Percentiles rank a stretch among this genome's conserved stretches.
Conservation (phyloP, 2,888 invertebrate genomes). For the Beris chalybata region DNA sequence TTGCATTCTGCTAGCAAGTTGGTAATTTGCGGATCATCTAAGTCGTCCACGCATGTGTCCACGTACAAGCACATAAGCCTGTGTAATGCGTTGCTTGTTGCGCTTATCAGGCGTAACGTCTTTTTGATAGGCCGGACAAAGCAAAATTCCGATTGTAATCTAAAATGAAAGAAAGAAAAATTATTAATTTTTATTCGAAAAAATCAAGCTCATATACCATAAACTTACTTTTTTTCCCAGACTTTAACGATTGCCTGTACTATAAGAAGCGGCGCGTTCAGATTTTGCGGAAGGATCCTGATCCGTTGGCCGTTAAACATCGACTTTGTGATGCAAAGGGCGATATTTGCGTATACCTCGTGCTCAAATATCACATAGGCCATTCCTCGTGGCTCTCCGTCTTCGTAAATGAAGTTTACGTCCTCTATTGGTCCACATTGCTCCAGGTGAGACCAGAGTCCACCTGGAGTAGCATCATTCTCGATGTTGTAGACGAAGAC, state of each 20-base stretch:
- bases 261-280: conserved; percentile 1
- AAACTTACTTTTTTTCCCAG: conserved; percentile 23
- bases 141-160: conserved; percentile 6
- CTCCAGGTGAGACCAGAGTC: conserved; percentile 15
- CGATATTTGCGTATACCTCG: conserved; percentile 25
- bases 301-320: conserved; percentile 22
- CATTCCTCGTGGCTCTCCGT: background rate
- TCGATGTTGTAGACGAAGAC: conserved; percentile 24
- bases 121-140: background rate
- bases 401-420: conserved; percentile 1
- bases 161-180: background rate
- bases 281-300: conserved; percentile 13
- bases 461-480: background rate
- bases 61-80: too few species aligned
- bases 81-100: too few species aligned
- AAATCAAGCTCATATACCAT: background rate
- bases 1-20: too few species aligned
- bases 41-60: too few species aligned
- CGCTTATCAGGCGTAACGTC: background rate
- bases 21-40: too few species aligned
- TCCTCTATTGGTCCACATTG: conserved; percentile 8
- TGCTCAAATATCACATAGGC: conserved; percentile 21
- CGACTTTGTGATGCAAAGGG: conserved; percentile 16
- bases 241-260: conserved; percentile 13
- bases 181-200: background rate